phyloP scores from a whole-genome alignment of 2,797 vertebrate species.

The Phataginus tricuspis region DNA sequence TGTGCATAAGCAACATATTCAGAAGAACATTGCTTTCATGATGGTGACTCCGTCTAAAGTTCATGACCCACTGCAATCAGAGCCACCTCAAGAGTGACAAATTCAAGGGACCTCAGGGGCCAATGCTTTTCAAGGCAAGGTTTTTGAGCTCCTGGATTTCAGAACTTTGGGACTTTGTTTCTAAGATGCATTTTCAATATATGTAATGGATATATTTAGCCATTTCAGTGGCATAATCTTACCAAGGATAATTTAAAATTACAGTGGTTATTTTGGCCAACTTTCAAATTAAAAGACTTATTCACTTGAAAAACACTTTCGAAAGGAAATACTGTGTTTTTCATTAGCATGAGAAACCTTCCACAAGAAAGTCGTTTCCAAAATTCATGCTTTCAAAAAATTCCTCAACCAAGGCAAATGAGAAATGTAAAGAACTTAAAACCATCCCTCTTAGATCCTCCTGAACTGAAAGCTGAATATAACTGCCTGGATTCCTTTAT shows the following conservation, averaged over 20 bases:
- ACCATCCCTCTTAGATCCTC: background rate
- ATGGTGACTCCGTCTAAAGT: background rate
- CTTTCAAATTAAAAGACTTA: background rate
- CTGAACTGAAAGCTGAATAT: background rate
- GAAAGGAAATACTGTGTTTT: background rate
- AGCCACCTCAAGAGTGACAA: background rate
- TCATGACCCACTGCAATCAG: background rate
- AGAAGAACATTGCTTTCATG: background rate
- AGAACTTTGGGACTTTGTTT: background rate
- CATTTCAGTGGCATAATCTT: background rate
- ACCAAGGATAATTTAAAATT: background rate
- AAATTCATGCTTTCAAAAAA: constrained; percentile 26
- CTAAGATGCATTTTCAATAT: background rate
- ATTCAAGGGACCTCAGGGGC: background rate
- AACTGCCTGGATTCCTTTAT: background rate
- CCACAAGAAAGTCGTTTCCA: background rate
- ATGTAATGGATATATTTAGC: background rate
- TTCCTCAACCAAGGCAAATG: background rate
- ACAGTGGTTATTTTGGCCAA: background rate
- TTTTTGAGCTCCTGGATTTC: background rate
- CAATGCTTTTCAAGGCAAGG: background rate
- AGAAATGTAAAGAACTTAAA: background rate
- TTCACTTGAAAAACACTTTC: background rate
- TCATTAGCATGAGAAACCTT: background rate
- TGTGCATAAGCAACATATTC: background rate